Base-by-base conservation (phyloP, 2,113 vertebrate genomes). In the Cinclus mexicanus region DNA sequence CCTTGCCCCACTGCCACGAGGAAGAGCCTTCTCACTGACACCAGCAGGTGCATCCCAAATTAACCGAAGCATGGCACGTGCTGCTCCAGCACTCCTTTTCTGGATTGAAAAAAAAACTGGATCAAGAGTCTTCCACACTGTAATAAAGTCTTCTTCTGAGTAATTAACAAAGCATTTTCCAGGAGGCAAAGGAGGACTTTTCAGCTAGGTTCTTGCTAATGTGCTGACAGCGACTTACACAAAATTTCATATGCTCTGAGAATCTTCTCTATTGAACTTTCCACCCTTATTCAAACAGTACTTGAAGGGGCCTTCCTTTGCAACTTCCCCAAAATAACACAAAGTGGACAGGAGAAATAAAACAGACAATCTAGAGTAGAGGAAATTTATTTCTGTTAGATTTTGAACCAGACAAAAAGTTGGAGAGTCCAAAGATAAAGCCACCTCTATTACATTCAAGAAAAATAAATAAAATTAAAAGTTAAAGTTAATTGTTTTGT, bases 331-430 rank as follows among this genome's bases (percentile, higher is more conserved):
- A 65, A 4, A 90, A 87, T 26, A 93, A 72, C 19, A 71, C 46
- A 56, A 93, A 89, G 33, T 37, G 23, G 42, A 79, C 87, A 80
- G 59, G 26, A 89, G 71, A 86, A 92, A 94, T 64, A 46, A 95
- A 96, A 52, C 68, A 94, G 94, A 93, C 91, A 37, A 60, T 79
- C 67, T 76, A n/a, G 83, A 81, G 57, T 2, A 78, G 37, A 93
- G 21, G 11, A 79, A 18, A 63, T 92, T 94, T 97, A 96, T 96
- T 97, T 75, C 7, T 4, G 37, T 63, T 64, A 28, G 14, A 24
- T 56, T 89, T 86, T 64, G 29, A 95, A 78, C 15, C 31, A 78
- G 52, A 74, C 35, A 94, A 59, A 81, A 90, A 80, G 59, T 20
- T 69, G 31, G 12, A 87, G 68, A 72, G 13, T 39, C 91, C 25